Evolutionary conservation across 2,113 vertebrate genomes (phyloP), one percentile per base, ranked within the genome.

Genomic region (Bambusicola thoracicus): DNA sequence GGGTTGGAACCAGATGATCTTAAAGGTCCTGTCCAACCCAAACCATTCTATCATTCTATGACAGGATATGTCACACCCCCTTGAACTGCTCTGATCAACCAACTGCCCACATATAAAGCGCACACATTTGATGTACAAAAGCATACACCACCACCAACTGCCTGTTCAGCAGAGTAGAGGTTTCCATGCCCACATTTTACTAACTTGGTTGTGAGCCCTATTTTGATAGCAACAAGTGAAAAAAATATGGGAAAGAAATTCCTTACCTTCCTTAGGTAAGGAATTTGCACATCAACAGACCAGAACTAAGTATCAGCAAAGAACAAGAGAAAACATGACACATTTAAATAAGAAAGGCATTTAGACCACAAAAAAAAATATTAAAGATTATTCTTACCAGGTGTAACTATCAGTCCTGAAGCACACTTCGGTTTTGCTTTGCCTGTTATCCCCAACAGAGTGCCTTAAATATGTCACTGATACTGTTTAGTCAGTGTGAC

Each of bases 371-470:
- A 36, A 41, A 9, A 9, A 25, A 49, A 59, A 44, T 10, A 40
- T 10, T 17, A 25, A 75, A 20, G n/a, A 8, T 41, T 68, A 27
- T 74, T 43, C 38, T 29, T n/a, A 61, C 65, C 17, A 49, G 38
- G 24, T 11, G 36, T 30, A 75, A 41, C 16, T 36, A 19, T 22
- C 25, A 36, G 27, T 30, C 29, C 41, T 49, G 36, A 69, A 49
- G 27, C 14, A 63, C 10, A 17, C 21, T 49, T 27, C 20, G 13
- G 3, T 62, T 76, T n/a, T 56, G 13, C 74, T 58, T 59, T 44
- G 43, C 32, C 18, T 27, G 16, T 7, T 11, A 6, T 4, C 6
- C 11, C 14, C 0, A 7, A 4, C 44, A 7, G 2, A 30, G 34
- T 32, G 62, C 21, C 30, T 44, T 49, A 43, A 63, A 76, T 43